Base-by-base conservation (phyloP, 2,888 invertebrate genomes). In the Gandaritis pyraliata region DNA sequence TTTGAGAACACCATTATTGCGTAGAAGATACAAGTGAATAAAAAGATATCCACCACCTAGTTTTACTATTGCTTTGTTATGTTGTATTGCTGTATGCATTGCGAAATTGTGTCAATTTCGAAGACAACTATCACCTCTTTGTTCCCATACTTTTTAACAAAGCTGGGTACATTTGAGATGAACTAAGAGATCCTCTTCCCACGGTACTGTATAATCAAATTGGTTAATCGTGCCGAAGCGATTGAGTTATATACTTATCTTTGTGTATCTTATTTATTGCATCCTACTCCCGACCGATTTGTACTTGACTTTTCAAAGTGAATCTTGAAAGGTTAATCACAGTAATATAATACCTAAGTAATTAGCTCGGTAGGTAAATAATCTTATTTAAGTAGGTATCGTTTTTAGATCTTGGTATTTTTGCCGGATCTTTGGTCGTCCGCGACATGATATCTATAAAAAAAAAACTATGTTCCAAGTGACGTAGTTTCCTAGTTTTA, bases 231-330 rank as follows among this genome's bases (percentile, higher is more conserved):
- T 64, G 64, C 52, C 18, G 10, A 13, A 52, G 64, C 59, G 39
- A 59, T 64, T 63, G 55, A 43, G 33, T 29, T 55, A n/a, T 43
- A 36, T 56, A 48, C 39, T 38, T 48, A 51, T 30, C 33, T 8
- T 53, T 15, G 16, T 10, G 15, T 43, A 55, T 47, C 64, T 57
- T 47, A 67, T 65, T 66, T 62, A 57, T 61, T 51, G 54, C 52
- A 60, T 46, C 48, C 50, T 45, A 63, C 41, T 66, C 66, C 63
- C 56, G 66, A 65, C 57, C 43, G 39, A 29, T 39, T 58, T 43
- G 67, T 58, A 38, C 66, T 69, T 65, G 61, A 67, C 58, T 64
- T 50, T 60, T 30, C 6, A 10, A 16, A 43, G 11, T n/a, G 15
- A 8, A 16, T 41, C 15, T 43, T 7, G 16, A 43, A 43, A 11